Evolutionary conservation across 2,797 vertebrate species (phyloP).

Genomic region (Melanogrammus aeglefinus): DNA sequence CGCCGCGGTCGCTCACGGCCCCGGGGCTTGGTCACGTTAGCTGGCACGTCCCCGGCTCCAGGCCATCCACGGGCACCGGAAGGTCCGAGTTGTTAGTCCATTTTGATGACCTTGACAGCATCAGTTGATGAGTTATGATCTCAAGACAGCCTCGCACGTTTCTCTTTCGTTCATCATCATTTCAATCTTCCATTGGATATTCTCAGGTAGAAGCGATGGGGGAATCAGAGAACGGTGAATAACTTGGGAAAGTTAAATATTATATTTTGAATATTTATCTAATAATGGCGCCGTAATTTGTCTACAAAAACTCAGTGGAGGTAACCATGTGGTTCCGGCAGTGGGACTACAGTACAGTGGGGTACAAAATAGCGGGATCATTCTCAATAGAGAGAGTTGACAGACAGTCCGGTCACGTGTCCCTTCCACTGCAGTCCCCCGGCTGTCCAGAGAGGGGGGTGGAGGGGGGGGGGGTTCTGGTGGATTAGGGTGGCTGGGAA

Average conservation of each 20-base stretch:
- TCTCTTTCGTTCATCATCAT: not conserved
- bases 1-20: not conserved
- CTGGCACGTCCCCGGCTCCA: too few relatives aligned
- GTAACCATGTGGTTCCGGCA: conserved; percentile 25
- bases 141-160: not conserved
- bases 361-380: not conserved
- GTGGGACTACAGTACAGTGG: not conserved
- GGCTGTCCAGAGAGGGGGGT: too few relatives aligned
- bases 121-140: not conserved
- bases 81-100: not conserved
- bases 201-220: too few relatives aligned
- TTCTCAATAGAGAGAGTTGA: conserved; percentile 24
- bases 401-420: conserved; percentile 21
- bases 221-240: not conserved
- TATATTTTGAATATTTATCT: too few relatives aligned
- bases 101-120: not conserved
- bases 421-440: not conserved
- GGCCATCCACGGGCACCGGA: not conserved
- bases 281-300: not conserved
- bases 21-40: not conserved
- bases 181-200: not conserved
- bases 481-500: not conserved
- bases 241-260: too few relatives aligned
- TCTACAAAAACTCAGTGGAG: not conserved
- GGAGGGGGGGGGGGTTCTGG: not conserved